Evolutionary conservation across 2,888 invertebrate genomes (phyloP).

Genomic region (Formica aserva): DNA sequence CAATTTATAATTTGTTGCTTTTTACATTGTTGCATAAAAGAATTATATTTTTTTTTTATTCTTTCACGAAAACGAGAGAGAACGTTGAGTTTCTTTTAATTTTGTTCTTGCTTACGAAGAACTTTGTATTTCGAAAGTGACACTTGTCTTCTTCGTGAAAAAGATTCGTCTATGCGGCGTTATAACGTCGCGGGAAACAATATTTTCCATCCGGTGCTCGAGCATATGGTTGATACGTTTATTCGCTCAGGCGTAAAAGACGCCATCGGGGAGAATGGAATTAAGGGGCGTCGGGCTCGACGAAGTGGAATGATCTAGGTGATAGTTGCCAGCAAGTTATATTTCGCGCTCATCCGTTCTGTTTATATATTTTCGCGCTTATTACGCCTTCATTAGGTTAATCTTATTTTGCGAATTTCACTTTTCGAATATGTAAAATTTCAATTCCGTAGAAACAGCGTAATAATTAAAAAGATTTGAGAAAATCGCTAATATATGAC

Average conservation of each 20-base stretch:
- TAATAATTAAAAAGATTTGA: background rate
- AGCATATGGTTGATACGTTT: slow-evolving; percentile 58
- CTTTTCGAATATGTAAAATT: slow-evolving; percentile 13
- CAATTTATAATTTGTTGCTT: background rate
- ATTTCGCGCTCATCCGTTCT: slow-evolving; percentile 4
- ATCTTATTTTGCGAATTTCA: slow-evolving; percentile 13
- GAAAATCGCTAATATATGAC: background rate
- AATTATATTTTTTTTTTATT: background rate
- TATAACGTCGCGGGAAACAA: slow-evolving; percentile 60
- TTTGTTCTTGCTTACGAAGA: slow-evolving; percentile 29
- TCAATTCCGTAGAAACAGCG: slow-evolving; percentile 3
- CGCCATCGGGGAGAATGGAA: slow-evolving; percentile 55
- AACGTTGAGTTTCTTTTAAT: slow-evolving; percentile 34
- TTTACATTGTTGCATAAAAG: background rate
- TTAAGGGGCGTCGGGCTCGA: slow-evolving; percentile 56
- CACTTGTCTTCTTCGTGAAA: slow-evolving; percentile 17
- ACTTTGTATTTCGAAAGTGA: slow-evolving; percentile 43
- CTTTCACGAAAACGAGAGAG: background rate
- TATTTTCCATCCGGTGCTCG: slow-evolving; percentile 60
- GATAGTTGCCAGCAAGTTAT: slow-evolving; percentile 52
- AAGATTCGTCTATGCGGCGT: slow-evolving; percentile 41
- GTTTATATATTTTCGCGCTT: slow-evolving; percentile 43
- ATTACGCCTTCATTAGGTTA: slow-evolving; percentile 26
- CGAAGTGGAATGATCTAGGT: slow-evolving; percentile 46
- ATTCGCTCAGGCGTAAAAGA: slow-evolving; percentile 62